These are phyloP conservation scores for Notodonta dromedarius DNA, from an alignment of 2,888 invertebrate genomes.

Conservation along the genomic window DNA sequence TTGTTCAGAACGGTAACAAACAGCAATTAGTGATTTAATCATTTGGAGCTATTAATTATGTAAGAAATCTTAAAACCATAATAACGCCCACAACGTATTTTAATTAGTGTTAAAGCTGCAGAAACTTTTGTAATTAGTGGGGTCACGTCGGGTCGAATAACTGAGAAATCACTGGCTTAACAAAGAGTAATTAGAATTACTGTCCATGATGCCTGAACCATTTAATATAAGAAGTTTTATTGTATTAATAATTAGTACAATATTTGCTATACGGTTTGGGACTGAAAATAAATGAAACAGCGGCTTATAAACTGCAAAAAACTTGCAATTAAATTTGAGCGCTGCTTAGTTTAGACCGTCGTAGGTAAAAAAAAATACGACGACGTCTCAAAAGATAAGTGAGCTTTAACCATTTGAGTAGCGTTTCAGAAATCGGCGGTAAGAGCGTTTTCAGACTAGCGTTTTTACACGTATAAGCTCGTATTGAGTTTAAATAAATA, in stretches of 20 bases:
- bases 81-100: constrained; percentile 17
- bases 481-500: no score
- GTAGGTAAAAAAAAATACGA: no score
- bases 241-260: not conserved
- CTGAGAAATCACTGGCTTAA: constrained; percentile 16
- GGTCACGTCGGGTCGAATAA: constrained; percentile 21
- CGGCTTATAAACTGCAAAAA: no score
- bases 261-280: not conserved
- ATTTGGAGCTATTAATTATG: constrained; percentile 6
- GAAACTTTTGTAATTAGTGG: constrained; percentile 26
- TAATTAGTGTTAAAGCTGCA: constrained; percentile 29
- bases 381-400: no score
- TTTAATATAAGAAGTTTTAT: not conserved
- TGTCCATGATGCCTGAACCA: constrained; percentile 2
- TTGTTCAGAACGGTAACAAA: constrained; percentile 4
- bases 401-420: no score
- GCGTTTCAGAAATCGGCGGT: no score
- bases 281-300: not conserved
- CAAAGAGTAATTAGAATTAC: constrained; percentile 1
- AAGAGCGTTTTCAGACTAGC: no score
- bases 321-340: no score
- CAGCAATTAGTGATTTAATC: constrained; percentile 6
- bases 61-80: constrained; percentile 4
- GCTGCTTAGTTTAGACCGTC: no score
- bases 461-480: no score